Percentiles rank a stretch among this genome's conserved stretches.
Conservation (phyloP, 2,888 invertebrate species). For the Alviniconcha strummeri region DNA sequence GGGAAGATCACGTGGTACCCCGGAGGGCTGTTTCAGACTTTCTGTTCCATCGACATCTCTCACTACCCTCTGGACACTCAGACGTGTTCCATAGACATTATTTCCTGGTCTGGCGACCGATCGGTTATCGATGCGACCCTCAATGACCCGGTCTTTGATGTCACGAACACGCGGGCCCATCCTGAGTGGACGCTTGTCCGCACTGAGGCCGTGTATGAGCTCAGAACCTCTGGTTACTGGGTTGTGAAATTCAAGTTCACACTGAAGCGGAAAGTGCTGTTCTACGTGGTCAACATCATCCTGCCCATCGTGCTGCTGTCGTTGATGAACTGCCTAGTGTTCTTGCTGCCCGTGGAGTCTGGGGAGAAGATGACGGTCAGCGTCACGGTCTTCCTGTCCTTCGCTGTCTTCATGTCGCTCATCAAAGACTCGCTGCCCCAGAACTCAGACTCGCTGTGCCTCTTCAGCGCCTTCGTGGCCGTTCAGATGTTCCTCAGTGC, state of each 20-base stretch:
- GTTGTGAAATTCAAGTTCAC: slow-evolving; percentile 9
- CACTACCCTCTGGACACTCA: slow-evolving; percentile 32
- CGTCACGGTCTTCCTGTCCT: slow-evolving; percentile 27
- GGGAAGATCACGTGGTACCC: slow-evolving; percentile 27
- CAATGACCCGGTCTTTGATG: not conserved
- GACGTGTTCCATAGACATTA: slow-evolving; percentile 20
- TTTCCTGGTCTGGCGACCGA: not conserved
- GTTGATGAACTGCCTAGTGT: slow-evolving; percentile 30
- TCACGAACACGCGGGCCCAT: not conserved
- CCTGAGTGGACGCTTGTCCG: slow-evolving; percentile 21
- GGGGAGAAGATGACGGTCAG: slow-evolving; percentile 33
- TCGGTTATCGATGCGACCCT: not conserved
- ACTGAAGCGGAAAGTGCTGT: slow-evolving; percentile 7
- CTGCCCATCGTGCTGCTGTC: not conserved
- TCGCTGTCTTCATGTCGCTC: slow-evolving; percentile 19
- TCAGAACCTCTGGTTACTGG: not conserved
- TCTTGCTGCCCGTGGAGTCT: slow-evolving; percentile 18
- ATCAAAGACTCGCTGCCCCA: slow-evolving; percentile 26
- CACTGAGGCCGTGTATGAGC: not conserved
- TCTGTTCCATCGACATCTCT: slow-evolving; percentile 23
- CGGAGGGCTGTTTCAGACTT: slow-evolving; percentile 29
- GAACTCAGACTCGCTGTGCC: slow-evolving; percentile 24
- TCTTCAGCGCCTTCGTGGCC: slow-evolving; percentile 27
- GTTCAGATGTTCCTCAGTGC: slow-evolving; percentile 25
- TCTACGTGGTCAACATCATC: slow-evolving; percentile 25